Base-by-base conservation (phyloP, 2,113 vertebrate species). In the Channa maculata region DNA sequence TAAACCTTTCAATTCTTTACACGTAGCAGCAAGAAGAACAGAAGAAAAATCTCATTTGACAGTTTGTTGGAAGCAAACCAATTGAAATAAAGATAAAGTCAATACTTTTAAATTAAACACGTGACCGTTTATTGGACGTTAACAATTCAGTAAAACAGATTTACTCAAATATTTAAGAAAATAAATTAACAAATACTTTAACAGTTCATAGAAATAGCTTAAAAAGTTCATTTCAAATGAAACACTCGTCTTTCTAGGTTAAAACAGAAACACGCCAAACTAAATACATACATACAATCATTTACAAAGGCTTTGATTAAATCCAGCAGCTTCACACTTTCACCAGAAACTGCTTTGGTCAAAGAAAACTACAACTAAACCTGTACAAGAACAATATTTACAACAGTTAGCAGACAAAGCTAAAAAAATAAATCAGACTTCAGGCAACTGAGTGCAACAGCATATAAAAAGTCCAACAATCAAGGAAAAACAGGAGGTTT, bases 171-270 rank as follows among this genome's bases (percentile, higher is more conserved):
- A 86, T 84, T 82, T 77, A 74, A 82, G 73, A 88, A 90, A 94
- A 93, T 93, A 94, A 93, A 91, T 93, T 90, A 93, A 52, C 65
- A 89, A 86, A 83, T 76, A 89, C 60, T 87, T 86, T 68, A 85
- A 84, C 70, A 85, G 63, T 70, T 65, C 14, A 81, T 44, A 87
- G 70, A 76, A 82, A 76, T 41, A 65, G 81, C 24, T 8, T 13
- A 34, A n/a, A 13, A 48, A 44, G 45, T 79, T 64, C n/a, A 46
- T 68, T 63, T 60, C 1, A 82, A 80, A 75, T 36, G n/a, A 61
- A 53, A 71, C 39, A 11, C 36, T 37, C 3, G 11, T 65, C n/a
- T 33, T 55, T 64, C 24, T 65, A 78, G 45, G 13, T 46, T 38
- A 24, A 50, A 68, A 55, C 34, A 13, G 52, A 77, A 44, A 64